Percentiles rank a stretch among this genome's conserved stretches.
Conservation (phyloP, 2,888 invertebrate genomes). For the Rhaphigaster nebulosa region DNA sequence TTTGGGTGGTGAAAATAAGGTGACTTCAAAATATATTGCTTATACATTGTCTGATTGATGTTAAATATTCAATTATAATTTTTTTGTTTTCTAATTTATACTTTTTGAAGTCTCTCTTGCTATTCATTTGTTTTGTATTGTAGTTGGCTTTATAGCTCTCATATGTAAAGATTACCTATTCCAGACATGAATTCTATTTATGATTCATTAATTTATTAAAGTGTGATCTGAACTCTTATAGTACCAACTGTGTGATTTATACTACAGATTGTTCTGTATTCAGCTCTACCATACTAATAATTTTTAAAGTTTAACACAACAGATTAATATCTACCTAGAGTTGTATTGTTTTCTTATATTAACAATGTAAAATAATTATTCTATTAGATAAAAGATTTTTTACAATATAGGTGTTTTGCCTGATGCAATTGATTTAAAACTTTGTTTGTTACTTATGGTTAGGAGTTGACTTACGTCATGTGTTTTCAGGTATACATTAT, state of each 20-base stretch:
- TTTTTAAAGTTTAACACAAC: not conserved
- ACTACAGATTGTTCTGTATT: not conserved
- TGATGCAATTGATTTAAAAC: not conserved
- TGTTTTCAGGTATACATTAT: constrained; percentile 62
- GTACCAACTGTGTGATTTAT: not conserved
- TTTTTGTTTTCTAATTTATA: not conserved
- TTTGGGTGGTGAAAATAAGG: constrained; percentile 62
- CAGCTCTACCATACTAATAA: not conserved
- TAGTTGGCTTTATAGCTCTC: not conserved
- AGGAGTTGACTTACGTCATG: constrained; percentile 59
- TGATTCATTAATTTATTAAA: not conserved
- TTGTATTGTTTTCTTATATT: not conserved
- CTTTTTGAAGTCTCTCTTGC: not conserved
- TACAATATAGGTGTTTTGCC: not conserved
- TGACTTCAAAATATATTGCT: constrained; percentile 58
- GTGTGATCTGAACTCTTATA: not conserved
- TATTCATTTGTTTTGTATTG: constrained; percentile 44
- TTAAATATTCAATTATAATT: not conserved
- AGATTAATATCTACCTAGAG: not conserved
- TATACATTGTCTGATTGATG: constrained; percentile 34
- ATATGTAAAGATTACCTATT: not conserved
- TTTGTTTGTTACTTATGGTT: constrained; percentile 53
- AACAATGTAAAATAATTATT: not conserved
- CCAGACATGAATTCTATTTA: not conserved
- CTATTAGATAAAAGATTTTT: constrained; percentile 15